Base-by-base conservation (phyloP, 2,888 invertebrate species). In the Bombylius discolor region DNA sequence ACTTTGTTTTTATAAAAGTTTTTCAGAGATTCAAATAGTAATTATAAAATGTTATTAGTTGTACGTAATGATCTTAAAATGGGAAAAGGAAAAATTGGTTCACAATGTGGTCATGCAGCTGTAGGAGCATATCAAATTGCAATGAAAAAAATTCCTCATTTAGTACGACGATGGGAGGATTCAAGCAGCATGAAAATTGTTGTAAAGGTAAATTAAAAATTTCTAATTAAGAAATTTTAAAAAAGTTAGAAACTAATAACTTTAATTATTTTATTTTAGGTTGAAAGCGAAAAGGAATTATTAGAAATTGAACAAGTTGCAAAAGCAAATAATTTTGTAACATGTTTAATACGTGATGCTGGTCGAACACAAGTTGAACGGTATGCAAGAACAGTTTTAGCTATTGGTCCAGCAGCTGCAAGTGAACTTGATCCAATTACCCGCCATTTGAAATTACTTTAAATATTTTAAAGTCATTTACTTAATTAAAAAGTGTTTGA, bases 61-160 rank as follows among this genome's bases (percentile, higher is more conserved):
- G 87, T 95, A 6, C 77, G 95, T 64, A 89, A 84, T 67, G 96
- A 96, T 66, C 76, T 96, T 5, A 90, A 89, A 71, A 96, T 96
- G 96, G 87, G 90, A 13, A 94, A 94, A 77, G 92, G 96, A 2
- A 96, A 96, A 77, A 85, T 91, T 47, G 95, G 91, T 5, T 89
- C 95, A 0, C 95, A 95, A 72, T 94, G 93, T 73, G 83, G 87
- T n/a, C 95, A 96, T 70, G 95, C 91, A n/a, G 89, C 94, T 0
- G 88, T 95, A 0, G 85, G 85, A 13, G 89, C 89, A 1, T 92
- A 87, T 66, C 87, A 88, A 61, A 82, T 83, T 64, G 83, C 86
- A 0, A 72, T 77, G 49, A 75, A 72, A 54, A 78, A 76, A 56
- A 80, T 84, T 62, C 84, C 85, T 1, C 78, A 80, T 52, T 72